Conservation (phyloP, 2,113 vertebrate species). For the Hemibagrus wyckioides region DNA sequence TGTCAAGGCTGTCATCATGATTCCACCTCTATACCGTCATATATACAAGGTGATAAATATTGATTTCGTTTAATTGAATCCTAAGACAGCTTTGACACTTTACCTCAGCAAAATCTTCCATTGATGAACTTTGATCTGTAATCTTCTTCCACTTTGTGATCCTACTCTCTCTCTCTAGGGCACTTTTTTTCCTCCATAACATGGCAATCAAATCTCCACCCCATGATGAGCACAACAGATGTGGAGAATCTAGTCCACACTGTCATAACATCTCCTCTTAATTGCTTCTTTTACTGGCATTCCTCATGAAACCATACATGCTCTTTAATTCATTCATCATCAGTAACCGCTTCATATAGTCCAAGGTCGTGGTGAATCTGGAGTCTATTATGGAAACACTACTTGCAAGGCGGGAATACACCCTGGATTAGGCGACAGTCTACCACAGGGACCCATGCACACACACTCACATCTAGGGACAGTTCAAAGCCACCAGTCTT, state of each 20-base stretch:
- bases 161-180: not conserved
- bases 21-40: not conserved
- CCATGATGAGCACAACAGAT: not conserved
- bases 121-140: not conserved
- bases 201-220: no score
- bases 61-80: not conserved
- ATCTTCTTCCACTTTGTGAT: not conserved
- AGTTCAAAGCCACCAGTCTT: not conserved
- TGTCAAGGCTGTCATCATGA: not conserved
- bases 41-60: not conserved
- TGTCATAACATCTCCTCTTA: not conserved
- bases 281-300: slow-evolving; percentile 3
- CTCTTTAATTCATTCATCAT: not conserved
- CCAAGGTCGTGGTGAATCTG: not conserved
- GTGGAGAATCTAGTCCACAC: not conserved
- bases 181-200: not conserved
- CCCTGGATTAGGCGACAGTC: not conserved
- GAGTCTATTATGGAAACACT: not conserved
- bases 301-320: not conserved
- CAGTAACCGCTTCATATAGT: not conserved
- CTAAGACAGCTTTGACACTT: not conserved
- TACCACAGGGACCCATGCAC: not conserved
- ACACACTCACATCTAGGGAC: not conserved
- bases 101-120: not conserved
- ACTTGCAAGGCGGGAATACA: not conserved